Percentiles rank a stretch among this genome's conserved stretches.
These are phyloP conservation scores for Stomorhina lunata DNA, from an alignment of 2,888 invertebrate species.

Conservation along the genomic window DNA sequence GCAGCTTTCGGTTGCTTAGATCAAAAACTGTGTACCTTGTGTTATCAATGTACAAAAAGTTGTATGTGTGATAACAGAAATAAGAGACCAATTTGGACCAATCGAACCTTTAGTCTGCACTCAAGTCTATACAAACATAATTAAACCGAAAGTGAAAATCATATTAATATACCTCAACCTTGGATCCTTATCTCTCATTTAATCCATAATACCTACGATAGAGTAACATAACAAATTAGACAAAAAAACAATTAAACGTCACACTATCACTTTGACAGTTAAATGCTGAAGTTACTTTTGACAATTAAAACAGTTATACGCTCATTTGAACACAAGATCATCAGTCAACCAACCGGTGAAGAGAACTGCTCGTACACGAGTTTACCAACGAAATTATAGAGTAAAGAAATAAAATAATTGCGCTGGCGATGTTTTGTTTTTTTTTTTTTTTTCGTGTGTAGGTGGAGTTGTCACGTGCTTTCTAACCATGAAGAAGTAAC, in stretches of 20 bases:
- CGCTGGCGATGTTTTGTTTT: slow-evolving; percentile 24
- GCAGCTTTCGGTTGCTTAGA: too few relatives aligned
- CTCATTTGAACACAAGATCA: slow-evolving; percentile 70
- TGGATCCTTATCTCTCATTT: too few relatives aligned
- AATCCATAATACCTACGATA: neutral
- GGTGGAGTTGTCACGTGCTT: slow-evolving; percentile 69
- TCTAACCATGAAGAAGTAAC: too few relatives aligned
- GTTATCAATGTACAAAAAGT: too few relatives aligned
- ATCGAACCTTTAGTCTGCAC: too few relatives aligned
- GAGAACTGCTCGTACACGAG: too few relatives aligned
- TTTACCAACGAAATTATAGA: slow-evolving; percentile 38
- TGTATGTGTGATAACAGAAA: too few relatives aligned
- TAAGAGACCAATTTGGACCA: too few relatives aligned
- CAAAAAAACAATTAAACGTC: neutral
- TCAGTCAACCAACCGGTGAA: slow-evolving; percentile 66
- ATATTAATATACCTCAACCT: too few relatives aligned
- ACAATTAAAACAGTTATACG: slow-evolving; percentile 75
- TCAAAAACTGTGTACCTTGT: too few relatives aligned
- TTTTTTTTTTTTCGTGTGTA: slow-evolving; percentile 64
- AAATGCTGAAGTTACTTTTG: slow-evolving; percentile 59
- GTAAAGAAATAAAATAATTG: slow-evolving; percentile 33
- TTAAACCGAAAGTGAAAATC: too few relatives aligned
- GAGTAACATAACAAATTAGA: neutral
- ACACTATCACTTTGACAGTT: slow-evolving; percentile 54
- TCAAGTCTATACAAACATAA: too few relatives aligned